Percentiles rank a stretch among this genome's conserved stretches.
These are phyloP conservation scores for Oncorhynchus tshawytscha DNA, from an alignment of 2,113 vertebrate genomes.

Conservation along the genomic window DNA sequence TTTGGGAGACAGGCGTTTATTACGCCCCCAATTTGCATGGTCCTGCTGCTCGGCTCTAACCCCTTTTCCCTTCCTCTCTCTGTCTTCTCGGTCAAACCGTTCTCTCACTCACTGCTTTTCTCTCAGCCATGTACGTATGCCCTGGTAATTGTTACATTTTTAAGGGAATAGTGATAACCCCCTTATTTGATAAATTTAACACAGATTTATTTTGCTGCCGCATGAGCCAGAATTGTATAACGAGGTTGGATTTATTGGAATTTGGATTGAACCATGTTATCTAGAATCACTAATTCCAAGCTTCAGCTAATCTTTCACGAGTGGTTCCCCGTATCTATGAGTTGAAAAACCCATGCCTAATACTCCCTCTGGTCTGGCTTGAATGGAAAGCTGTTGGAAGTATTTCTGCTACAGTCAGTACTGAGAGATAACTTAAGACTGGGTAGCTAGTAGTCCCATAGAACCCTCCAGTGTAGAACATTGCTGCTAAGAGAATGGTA, in stretches of 20 bases:
- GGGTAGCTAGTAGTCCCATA: neutral
- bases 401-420: neutral
- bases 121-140: neutral
- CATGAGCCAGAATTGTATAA: neutral
- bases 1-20: conserved; percentile 11
- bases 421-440: neutral
- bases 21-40: neutral
- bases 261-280: too few relatives aligned
- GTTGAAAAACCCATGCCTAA: neutral
- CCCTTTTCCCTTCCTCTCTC: neutral
- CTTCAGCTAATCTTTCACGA: neutral
- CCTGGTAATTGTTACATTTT: neutral
- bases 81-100: too few relatives aligned
- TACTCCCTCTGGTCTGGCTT: neutral
- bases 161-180: neutral
- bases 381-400: neutral
- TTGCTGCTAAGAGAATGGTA: neutral
- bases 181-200: neutral
- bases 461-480: neutral
- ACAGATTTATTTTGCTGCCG: neutral
- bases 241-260: neutral
- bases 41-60: conserved; percentile 4
- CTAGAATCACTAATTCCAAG: neutral
- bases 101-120: neutral
- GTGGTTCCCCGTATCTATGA: neutral